Evolutionary conservation across 2,888 invertebrate species (phyloP).

Genomic region (Marasmarcha lunaedactyla): DNA sequence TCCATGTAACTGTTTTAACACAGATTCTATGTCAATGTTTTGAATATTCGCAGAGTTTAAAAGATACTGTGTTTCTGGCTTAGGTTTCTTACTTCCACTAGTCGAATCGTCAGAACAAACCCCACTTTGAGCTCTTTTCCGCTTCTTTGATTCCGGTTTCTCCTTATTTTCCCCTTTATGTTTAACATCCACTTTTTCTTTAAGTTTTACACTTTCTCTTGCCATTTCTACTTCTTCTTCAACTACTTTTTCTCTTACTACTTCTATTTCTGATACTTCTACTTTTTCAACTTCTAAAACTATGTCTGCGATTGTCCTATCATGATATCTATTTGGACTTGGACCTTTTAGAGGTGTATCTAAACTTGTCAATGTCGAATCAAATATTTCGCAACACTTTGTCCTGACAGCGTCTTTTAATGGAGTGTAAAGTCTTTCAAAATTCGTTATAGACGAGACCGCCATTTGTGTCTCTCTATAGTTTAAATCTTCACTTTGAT

Average conservation of each 20-base stretch:
- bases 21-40: constrained; percentile 59
- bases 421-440: constrained; percentile 47
- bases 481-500: constrained; percentile 26
- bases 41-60: constrained; percentile 46
- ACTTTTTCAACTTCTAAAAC: constrained; percentile 38
- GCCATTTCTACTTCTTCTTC: constrained; percentile 34
- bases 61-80: constrained; percentile 39
- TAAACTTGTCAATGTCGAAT: constrained; percentile 55
- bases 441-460: constrained; percentile 41
- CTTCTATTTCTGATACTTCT: too few species aligned
- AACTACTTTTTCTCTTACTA: constrained; percentile 8
- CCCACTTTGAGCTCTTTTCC: constrained; percentile 36
- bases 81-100: constrained; percentile 36
- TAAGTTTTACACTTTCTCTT: constrained; percentile 25
- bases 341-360: constrained; percentile 48
- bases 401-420: constrained; percentile 38
- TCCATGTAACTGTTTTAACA: constrained; percentile 56
- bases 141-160: constrained; percentile 33
- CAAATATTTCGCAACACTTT: constrained; percentile 51
- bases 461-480: constrained; percentile 45
- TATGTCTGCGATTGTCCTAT: constrained; percentile 34
- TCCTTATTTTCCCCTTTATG: constrained; percentile 10
- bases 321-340: constrained; percentile 26
- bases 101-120: constrained; percentile 30
- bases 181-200: constrained; percentile 11